Conservation (phyloP, 2,113 vertebrate species). For the Rhodinocichla rosea region DNA sequence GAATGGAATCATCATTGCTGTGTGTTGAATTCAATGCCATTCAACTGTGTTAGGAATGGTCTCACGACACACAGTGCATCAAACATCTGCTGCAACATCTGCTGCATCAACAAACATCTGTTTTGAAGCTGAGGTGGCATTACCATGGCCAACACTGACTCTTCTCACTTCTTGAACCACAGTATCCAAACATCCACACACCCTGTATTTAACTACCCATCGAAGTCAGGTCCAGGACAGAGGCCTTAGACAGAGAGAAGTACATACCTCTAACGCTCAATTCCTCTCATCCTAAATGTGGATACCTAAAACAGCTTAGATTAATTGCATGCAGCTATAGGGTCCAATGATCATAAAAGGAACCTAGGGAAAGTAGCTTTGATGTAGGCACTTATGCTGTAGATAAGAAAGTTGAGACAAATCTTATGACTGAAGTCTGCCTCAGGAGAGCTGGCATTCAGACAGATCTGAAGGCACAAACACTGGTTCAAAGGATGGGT, state of each 20-base stretch:
- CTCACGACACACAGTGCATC: neutral
- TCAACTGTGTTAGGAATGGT: neutral
- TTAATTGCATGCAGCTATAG: neutral
- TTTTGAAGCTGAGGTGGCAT: neutral
- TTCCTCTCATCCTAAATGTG: neutral
- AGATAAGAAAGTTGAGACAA: slow-evolving; percentile 4
- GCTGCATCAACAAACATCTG: neutral
- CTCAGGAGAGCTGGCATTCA: slow-evolving; percentile 1
- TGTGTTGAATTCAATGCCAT: neutral
- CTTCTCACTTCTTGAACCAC: neutral
- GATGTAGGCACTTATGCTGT: neutral
- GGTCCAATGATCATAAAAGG: neutral
- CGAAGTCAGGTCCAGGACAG: neutral
- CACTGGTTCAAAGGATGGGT: neutral
- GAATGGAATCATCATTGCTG: neutral
- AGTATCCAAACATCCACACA: neutral
- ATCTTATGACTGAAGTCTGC: neutral
- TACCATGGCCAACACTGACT: neutral
- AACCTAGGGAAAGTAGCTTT: neutral
- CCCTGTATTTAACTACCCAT: neutral
- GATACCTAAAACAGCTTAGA: neutral
- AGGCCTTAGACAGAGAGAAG: neutral
- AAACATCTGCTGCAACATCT: neutral
- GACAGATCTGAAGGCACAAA: neutral
- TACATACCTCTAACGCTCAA: neutral